A percentile compares a stretch with the other conserved stretches of the same genome.
phyloP scores from a whole-genome alignment of 30 jellyfish, hydroid and myxozoan species.

The Haliclystus octoradiatus region DNA sequence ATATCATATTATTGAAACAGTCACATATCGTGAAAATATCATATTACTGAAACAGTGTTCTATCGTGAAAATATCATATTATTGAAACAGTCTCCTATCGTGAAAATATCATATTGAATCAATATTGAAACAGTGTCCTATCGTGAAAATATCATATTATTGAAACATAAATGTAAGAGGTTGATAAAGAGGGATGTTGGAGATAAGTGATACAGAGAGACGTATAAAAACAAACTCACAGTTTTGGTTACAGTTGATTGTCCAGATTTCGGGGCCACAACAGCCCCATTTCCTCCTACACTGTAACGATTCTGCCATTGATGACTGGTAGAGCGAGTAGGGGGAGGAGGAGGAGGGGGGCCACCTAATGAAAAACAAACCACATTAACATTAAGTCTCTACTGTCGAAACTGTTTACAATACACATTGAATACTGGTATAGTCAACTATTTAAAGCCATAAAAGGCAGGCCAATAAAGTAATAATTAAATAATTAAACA shows the following conservation, averaged over 20 bases:
- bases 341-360: conserved; percentile 96
- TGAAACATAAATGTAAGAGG: neutral
- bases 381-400: neutral
- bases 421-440: no score
- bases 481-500: no score
- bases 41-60: no score
- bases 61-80: no score
- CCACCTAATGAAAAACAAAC: conserved; percentile 12
- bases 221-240: neutral
- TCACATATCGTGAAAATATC: no score
- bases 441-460: no score
- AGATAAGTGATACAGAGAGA: neutral
- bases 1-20: no score
- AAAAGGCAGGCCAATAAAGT: neutral
- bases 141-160: neutral
- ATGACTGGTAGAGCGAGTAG: conserved; percentile 87
- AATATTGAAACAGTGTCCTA: no score
- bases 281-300: neutral
- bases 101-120: no score
- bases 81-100: no score
- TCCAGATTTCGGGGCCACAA: neutral
- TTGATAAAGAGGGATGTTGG: neutral
- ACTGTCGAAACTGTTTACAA: no score
- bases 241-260: neutral
- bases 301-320: conserved; percentile 41